Evolutionary conservation across 2,113 vertebrate genomes (phyloP), one percentile per base, ranked within the genome.

Genomic region (Setophaga coronata): DNA sequence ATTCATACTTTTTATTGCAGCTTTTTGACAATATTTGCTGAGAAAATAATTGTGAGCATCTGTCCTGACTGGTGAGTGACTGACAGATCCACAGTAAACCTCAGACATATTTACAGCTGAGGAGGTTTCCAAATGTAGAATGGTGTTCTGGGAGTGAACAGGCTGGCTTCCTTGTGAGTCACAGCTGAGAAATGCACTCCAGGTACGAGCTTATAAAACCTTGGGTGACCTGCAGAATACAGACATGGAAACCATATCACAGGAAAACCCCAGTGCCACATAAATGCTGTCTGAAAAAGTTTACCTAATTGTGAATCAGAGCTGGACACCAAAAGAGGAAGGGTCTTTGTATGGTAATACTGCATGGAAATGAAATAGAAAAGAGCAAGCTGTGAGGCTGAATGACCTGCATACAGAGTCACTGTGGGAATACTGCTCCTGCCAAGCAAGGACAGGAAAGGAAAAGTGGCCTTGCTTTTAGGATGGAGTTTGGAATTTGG

Each of bases 171-270:
- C 50, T 95, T 0, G 0, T 86, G 93, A 96, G 66, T 93, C 95
- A 96, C 62, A 69, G 91, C 74, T 88, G 90, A 94, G 91, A 91
- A 95, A 97, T 60, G 71, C 47, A n/a, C 62, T 58, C 33, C 87
- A 97, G 93, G 95, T 95, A 96, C 70, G 67, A 93, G 90, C 62
- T 96, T 92, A 94, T 93, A 88, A 97, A 97, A 90, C 66, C 74
- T 76, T n/a, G 33, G 0, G 38, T 2, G 34, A 94, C 78, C 70
- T 93, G 82, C 51, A 90, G 74, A 86, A 93, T 15, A 31, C 15
- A 82, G 84, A 82, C 8, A 2, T 54, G 70, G 79, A 94, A 95
- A 95, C 29, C 2, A 2, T 80, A 90, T 43, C 87, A 77, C 18
- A 4, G 67, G 86, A 94, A 96, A 93, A 77, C 25, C 47, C 62